Conservation (phyloP, 2,888 invertebrate species). For the Ectropis crepuscularia region DNA sequence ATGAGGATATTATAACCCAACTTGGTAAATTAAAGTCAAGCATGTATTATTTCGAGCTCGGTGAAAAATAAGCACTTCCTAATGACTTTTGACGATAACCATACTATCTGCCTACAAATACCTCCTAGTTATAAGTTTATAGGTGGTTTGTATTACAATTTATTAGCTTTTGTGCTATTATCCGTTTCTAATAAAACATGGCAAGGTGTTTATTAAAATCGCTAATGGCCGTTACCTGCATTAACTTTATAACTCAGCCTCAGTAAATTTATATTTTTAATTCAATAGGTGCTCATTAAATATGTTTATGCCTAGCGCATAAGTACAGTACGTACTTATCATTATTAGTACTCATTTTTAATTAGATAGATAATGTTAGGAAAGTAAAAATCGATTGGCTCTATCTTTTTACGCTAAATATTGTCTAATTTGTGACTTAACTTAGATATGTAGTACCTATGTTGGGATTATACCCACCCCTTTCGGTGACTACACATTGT, state of each 20-base stretch:
- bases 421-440: too few relatives aligned
- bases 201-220: constrained; percentile 21
- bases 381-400: too few relatives aligned
- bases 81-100: background rate
- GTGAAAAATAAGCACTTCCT: background rate
- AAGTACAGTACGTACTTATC: background rate
- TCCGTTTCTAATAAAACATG: constrained; percentile 14
- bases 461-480: too few relatives aligned
- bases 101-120: background rate
- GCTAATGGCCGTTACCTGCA: constrained; percentile 16
- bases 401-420: too few relatives aligned
- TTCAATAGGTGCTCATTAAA: background rate
- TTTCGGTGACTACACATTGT: too few relatives aligned
- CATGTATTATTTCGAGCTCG: too few relatives aligned
- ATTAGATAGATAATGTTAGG: too few relatives aligned
- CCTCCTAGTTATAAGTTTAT: background rate
- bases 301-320: background rate
- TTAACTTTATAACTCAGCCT: constrained; percentile 11
- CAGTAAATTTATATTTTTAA: constrained; percentile 1
- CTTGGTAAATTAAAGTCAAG: too few relatives aligned
- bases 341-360: too few relatives aligned
- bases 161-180: constrained; percentile 16
- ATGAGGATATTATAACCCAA: too few relatives aligned
- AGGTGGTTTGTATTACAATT: constrained; percentile 5
- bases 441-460: too few relatives aligned